These are phyloP conservation scores for Belonocnema kinseyi DNA, from an alignment of 1,140 invertebrate species.

Conservation along the genomic window DNA sequence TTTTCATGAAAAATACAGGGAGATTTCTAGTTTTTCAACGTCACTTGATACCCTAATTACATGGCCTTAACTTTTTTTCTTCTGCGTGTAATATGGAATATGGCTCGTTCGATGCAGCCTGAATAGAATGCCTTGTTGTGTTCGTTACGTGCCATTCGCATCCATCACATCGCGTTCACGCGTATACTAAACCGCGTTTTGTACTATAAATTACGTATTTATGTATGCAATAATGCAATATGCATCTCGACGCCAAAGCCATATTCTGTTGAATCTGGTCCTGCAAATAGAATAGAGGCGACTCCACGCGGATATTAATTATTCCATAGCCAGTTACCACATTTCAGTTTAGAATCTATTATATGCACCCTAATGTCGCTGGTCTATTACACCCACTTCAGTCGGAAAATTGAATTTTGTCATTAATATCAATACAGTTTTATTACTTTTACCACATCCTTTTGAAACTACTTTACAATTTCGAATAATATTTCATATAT, in stretches of 20 bases:
- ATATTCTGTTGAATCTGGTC: slow-evolving; percentile 22
- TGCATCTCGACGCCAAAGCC: slow-evolving; percentile 7
- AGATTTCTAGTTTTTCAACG: too few species aligned
- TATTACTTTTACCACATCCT: too few species aligned
- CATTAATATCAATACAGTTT: too few species aligned
- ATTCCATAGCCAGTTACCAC: slow-evolving; percentile 23
- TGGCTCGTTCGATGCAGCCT: slow-evolving; percentile 37
- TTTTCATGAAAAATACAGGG: too few species aligned
- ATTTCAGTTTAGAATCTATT: slow-evolving; percentile 22
- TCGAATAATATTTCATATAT: too few species aligned
- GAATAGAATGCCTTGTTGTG: slow-evolving; percentile 20
- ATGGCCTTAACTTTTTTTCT: too few species aligned
- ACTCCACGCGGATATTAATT: slow-evolving; percentile 31
- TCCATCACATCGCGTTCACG: slow-evolving; percentile 18
- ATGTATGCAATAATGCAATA: not conserved
- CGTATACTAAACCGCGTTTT: slow-evolving; percentile 1
- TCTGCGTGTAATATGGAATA: not conserved
- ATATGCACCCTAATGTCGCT: not conserved
- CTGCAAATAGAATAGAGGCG: slow-evolving; percentile 25
- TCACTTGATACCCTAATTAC: too few species aligned
- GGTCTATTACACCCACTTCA: not conserved
- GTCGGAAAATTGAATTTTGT: too few species aligned
- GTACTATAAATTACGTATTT: slow-evolving; percentile 26
- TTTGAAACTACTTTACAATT: too few species aligned
- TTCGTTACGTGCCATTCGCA: slow-evolving; percentile 15